phyloP scores from a whole-genome alignment of 2,888 invertebrate species.

The Axea sp. region DNA sequence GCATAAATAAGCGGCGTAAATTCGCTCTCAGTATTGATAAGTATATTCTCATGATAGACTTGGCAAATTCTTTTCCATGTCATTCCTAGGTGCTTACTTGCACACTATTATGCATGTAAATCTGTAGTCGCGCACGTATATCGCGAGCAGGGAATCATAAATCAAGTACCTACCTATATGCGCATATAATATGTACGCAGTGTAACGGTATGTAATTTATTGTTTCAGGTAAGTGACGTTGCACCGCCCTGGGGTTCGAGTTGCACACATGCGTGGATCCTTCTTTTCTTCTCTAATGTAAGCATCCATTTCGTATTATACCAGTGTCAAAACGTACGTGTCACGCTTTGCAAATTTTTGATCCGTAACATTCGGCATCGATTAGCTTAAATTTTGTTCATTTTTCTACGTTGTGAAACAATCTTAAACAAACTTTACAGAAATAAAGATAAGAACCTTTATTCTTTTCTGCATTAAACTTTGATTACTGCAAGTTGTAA shows the following conservation, averaged over 20 bases:
- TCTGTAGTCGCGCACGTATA: conserved; percentile 67
- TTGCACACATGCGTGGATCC: conserved; percentile 73
- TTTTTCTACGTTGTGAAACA: too few species aligned
- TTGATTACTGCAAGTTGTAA: too few species aligned
- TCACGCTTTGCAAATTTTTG: conserved; percentile 51
- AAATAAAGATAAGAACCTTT: too few species aligned
- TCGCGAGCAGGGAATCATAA: conserved; percentile 70
- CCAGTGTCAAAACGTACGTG: conserved; percentile 66
- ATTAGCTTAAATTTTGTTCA: conserved; percentile 13
- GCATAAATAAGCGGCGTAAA: conserved; percentile 36
- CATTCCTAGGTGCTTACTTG: conserved; percentile 62
- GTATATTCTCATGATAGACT: conserved; percentile 62
- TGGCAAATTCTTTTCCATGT: conserved; percentile 64
- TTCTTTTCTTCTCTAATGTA: conserved; percentile 76
- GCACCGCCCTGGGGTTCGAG: conserved; percentile 73
- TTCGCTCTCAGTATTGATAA: conserved; percentile 47
- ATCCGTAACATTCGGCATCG: conserved; percentile 8
- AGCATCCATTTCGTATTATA: conserved; percentile 71
- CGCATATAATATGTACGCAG: conserved; percentile 72
- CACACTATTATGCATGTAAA: conserved; percentile 66
- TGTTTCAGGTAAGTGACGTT: conserved; percentile 80
- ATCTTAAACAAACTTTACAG: too few species aligned
- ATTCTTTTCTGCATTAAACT: too few species aligned
- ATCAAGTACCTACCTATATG: conserved; percentile 72
- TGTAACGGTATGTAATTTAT: conserved; percentile 78